Conservation (phyloP, 2,113 vertebrate species). For the Mola mola region DNA sequence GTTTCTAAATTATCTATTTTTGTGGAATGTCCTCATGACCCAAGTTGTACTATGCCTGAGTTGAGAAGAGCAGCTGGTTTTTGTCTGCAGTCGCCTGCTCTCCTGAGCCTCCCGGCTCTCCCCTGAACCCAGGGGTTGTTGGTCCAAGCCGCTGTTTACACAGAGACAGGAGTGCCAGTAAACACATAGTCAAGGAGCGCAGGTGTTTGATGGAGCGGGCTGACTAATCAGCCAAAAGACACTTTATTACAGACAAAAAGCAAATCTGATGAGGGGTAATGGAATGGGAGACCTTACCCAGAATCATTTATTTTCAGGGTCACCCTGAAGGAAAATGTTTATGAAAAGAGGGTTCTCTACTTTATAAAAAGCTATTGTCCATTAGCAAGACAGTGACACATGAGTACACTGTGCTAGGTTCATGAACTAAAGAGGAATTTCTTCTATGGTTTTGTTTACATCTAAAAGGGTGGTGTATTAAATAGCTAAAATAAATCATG, state of each 20-base stretch:
- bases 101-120: slow-evolving; percentile 29
- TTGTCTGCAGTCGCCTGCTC: slow-evolving; percentile 51
- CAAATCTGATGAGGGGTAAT: slow-evolving; percentile 5
- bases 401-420: slow-evolving; percentile 9
- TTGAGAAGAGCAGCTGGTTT: slow-evolving; percentile 66
- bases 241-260: slow-evolving; percentile 30
- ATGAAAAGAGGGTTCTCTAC: slow-evolving; percentile 27
- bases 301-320: slow-evolving; percentile 35
- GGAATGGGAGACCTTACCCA: slow-evolving; percentile 1
- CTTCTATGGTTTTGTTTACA: not conserved
- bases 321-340: slow-evolving; percentile 54
- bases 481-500: not conserved
- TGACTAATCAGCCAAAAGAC: slow-evolving; percentile 51
- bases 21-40: slow-evolving; percentile 2
- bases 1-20: slow-evolving; percentile 21
- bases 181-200: slow-evolving; percentile 57
- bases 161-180: slow-evolving; percentile 57
- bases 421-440: not conserved
- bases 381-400: slow-evolving; percentile 12
- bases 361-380: slow-evolving; percentile 16
- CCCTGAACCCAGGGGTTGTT: slow-evolving; percentile 57
- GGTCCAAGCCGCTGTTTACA: slow-evolving; percentile 66
- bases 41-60: not conserved
- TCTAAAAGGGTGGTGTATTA: not conserved
- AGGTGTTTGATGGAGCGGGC: slow-evolving; percentile 65